Evolutionary conservation across 1,140 invertebrate genomes (phyloP), one percentile per base, ranked within the genome.

Genomic region (Drosophila sp.): DNA sequence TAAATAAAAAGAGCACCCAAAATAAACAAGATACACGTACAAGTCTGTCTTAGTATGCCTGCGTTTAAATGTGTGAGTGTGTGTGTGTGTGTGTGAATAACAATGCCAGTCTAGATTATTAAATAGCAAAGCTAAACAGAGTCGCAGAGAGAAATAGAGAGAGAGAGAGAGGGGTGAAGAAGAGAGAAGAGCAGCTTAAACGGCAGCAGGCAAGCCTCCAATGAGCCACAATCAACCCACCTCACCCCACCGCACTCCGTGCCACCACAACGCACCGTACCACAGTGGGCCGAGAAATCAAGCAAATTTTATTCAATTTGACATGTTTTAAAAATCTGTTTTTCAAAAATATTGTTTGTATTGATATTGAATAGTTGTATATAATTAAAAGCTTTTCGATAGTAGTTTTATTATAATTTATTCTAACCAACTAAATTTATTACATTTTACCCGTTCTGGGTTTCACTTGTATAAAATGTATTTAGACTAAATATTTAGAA

Each of bases 51-150:
- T n/a, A n/a, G n/a, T n/a, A n/a, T 40, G 29, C 16, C n/a, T 50
- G 16, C 48, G 4, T 45, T 8, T 43, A 0, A 13, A 14, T 53
- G 18, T 56, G n/a, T 62, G 9, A 40, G 32, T 61, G 41, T 25
- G 13, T 45, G 21, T 43, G 38, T 29, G 16, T 46, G 16, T 64
- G 67, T 54, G 36, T 56, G 27, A 48, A 48, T 32, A 63, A 56
- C 50, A 54, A 63, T 48, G 34, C 51, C 34, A 64, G 69, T 51
- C 61, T 65, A 72, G 61, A 56, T 72, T 72, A 65, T 41, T 71
- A 71, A 63, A 50, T 70, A 48, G 43, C 46, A 18, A 38, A 36
- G 21, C n/a, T n/a, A 16, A 36, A 53, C 14, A n/a, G 50, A 45
- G 25, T 9, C 21, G 21, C 18, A 18, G 53, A 48, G 54, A 21